Conservation (phyloP, 2,888 invertebrate species). For the Oegoconia quadripuncta region DNA sequence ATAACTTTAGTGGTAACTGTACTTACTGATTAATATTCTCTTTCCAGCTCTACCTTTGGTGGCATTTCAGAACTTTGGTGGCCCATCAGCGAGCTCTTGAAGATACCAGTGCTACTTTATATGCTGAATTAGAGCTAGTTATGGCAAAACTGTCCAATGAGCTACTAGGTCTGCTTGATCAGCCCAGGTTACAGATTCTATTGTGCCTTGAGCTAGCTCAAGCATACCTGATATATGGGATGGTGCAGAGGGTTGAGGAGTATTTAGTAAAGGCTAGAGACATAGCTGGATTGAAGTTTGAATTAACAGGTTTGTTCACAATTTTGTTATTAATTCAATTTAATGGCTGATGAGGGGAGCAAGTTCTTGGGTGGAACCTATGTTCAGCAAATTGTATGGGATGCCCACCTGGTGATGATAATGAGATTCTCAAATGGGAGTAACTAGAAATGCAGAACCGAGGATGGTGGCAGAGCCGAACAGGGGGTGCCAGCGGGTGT, state of each 20-base stretch:
- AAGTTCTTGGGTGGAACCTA: too few species aligned
- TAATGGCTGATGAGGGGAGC: too few species aligned
- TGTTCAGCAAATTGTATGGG: neutral
- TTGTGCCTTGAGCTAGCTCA: constrained; percentile 79
- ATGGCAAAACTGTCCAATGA: constrained; percentile 65
- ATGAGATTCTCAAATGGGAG: too few species aligned
- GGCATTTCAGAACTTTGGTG: constrained; percentile 86
- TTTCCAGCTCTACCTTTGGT: constrained; percentile 78
- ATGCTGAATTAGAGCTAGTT: constrained; percentile 76
- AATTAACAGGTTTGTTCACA: constrained; percentile 80
- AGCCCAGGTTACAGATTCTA: constrained; percentile 56
- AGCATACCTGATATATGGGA: constrained; percentile 86
- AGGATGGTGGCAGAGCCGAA: too few species aligned
- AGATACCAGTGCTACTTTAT: constrained; percentile 84
- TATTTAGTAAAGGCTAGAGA: constrained; percentile 82
- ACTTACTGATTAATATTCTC: constrained; percentile 4
- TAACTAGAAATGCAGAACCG: too few species aligned
- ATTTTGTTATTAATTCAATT: too few species aligned
- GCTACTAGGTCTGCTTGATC: constrained; percentile 42
- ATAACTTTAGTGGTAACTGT: neutral
- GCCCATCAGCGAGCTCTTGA: constrained; percentile 88
- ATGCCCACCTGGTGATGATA: too few species aligned
- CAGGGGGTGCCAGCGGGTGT: too few species aligned
- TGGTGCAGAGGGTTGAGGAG: constrained; percentile 84
- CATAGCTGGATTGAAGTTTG: constrained; percentile 82